These are phyloP conservation scores for Naja naja DNA, from an alignment of 2,113 vertebrate genomes.

Conservation along the genomic window DNA sequence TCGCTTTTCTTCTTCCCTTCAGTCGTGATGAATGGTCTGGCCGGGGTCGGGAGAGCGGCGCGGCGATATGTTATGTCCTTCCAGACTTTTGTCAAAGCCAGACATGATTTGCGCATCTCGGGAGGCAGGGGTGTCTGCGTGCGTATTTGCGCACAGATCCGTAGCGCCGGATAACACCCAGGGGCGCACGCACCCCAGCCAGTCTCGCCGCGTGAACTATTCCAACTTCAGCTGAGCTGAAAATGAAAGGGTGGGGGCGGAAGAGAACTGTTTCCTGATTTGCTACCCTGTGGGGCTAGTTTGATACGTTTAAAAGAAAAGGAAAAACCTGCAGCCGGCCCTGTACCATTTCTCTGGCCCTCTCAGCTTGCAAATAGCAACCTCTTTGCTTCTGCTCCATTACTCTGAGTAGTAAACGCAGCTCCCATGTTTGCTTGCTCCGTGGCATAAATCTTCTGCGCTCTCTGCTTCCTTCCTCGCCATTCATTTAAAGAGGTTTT, in stretches of 20 bases:
- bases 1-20: neutral
- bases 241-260: neutral
- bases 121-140: neutral
- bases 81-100: neutral
- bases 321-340: neutral
- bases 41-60: too few relatives aligned
- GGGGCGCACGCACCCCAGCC: neutral
- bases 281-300: neutral
- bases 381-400: neutral
- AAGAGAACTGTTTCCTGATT: neutral
- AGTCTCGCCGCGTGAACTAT: neutral
- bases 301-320: neutral
- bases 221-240: neutral
- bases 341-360: neutral
- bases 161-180: neutral
- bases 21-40: neutral
- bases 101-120: neutral
- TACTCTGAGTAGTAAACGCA: neutral
- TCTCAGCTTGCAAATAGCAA: neutral
- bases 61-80: neutral
- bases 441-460: neutral
- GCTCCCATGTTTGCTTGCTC: neutral
- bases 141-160: neutral
- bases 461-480: neutral
- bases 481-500: constrained; percentile 25